Evolutionary conservation across 2,113 vertebrate genomes (phyloP).

Genomic region (Passer domesticus): DNA sequence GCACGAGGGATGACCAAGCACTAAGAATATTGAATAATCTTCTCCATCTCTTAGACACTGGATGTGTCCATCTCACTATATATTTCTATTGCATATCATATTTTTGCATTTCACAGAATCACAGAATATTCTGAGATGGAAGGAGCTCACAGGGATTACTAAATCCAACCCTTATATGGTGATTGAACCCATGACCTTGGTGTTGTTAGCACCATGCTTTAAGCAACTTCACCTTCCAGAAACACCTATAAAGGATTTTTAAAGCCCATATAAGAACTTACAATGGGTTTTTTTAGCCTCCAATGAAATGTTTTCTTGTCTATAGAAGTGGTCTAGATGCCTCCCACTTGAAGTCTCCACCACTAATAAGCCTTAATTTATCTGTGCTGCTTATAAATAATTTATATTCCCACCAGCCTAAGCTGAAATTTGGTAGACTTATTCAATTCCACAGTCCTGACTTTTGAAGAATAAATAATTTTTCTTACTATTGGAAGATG

Average conservation of each 20-base stretch:
- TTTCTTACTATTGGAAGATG: neutral
- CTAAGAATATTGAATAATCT: neutral
- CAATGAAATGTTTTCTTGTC: neutral
- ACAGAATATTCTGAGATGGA: neutral
- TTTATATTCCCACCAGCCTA: neutral
- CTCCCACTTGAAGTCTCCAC: neutral
- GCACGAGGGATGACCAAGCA: neutral
- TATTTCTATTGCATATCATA: neutral
- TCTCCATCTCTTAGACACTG: neutral
- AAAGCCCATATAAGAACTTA: neutral
- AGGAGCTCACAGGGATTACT: neutral
- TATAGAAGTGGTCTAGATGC: neutral
- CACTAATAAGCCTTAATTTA: neutral
- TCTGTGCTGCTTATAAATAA: neutral
- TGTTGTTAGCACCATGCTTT: neutral
- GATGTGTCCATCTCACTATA: neutral
- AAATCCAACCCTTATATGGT: neutral
- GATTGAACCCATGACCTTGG: fast-evolving
- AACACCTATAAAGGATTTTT: neutral
- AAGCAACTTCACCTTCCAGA: neutral
- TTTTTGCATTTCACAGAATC: neutral
- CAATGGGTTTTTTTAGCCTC: neutral
- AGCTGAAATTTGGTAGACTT: neutral
- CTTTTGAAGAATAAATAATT: neutral
- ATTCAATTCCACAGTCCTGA: neutral